Conservation (phyloP, 2,113 vertebrate species). For the Machaerirhynchus nigripectus region DNA sequence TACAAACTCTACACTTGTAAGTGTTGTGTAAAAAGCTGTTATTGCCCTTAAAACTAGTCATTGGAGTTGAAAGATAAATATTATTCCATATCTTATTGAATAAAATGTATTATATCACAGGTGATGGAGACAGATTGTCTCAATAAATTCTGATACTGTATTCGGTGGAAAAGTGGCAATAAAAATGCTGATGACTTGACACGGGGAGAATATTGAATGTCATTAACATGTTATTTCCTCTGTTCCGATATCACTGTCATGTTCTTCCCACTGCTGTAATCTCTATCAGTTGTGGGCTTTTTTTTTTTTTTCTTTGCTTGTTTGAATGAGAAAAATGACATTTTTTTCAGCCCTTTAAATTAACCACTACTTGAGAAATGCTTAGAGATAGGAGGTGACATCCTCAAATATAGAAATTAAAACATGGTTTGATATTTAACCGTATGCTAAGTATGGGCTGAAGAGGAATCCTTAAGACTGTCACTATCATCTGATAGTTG, state of each 20-base stretch:
- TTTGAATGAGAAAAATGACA: slow-evolving; percentile 52
- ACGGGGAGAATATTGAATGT: slow-evolving; percentile 78
- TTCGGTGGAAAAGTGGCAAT: slow-evolving; percentile 78
- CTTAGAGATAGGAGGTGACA: slow-evolving; percentile 32
- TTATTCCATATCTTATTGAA: slow-evolving; percentile 81
- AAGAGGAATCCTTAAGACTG: slow-evolving; percentile 10
- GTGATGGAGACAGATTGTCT: slow-evolving; percentile 84
- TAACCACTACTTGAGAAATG: slow-evolving; percentile 32
- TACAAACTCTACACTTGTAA: slow-evolving; percentile 57
- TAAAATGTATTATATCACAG: slow-evolving; percentile 84
- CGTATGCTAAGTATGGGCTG: neutral
- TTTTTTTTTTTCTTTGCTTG: slow-evolving; percentile 36
- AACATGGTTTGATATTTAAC: slow-evolving; percentile 24
- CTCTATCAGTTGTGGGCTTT: slow-evolving; percentile 30
- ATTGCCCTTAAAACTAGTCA: slow-evolving; percentile 69
- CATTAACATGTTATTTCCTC: slow-evolving; percentile 80
- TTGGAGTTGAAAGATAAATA: slow-evolving; percentile 81
- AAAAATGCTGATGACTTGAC: slow-evolving; percentile 83
- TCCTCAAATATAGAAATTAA: slow-evolving; percentile 61
- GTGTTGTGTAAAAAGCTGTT: slow-evolving; percentile 66
- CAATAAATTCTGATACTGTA: slow-evolving; percentile 84
- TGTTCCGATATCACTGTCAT: slow-evolving; percentile 71
- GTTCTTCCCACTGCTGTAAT: slow-evolving; percentile 66
- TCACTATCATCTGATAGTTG: neutral
- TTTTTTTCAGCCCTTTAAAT: slow-evolving; percentile 63